These are phyloP conservation scores for Malacoraja senta DNA, from an alignment of 2,797 vertebrate species.

Conservation along the genomic window DNA sequence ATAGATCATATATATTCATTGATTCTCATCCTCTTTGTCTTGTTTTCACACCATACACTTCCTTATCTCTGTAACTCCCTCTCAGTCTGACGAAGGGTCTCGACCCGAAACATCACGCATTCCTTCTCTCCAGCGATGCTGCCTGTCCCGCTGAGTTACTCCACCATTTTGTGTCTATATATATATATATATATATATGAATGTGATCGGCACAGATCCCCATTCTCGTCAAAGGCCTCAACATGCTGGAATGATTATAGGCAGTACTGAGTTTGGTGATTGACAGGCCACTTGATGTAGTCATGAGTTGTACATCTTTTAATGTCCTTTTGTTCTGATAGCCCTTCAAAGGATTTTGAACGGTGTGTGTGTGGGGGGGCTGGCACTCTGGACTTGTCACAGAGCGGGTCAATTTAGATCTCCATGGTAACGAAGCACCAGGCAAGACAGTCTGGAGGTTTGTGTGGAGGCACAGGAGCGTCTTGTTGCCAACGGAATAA, in stretches of 20 bases:
- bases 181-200: too few species aligned
- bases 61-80: too few species aligned
- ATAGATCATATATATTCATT: too few species aligned
- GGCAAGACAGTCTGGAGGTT: neutral
- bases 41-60: too few species aligned
- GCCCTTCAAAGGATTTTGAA: slow-evolving; percentile 19
- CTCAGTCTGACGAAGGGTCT: too few species aligned
- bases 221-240: neutral
- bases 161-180: too few species aligned
- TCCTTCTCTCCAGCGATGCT: too few species aligned
- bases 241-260: neutral
- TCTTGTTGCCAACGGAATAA: neutral
- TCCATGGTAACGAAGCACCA: neutral
- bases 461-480: neutral
- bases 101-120: too few species aligned
- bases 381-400: neutral
- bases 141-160: too few species aligned
- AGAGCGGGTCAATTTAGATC: neutral
- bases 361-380: neutral
- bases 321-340: slow-evolving; percentile 19
- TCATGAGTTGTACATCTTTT: neutral
- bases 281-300: neutral
- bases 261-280: slow-evolving; percentile 5
- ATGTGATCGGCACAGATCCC: neutral
- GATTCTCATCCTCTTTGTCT: too few species aligned